Base-by-base conservation (phyloP, 2,888 invertebrate species). In the Pseudococcus longispinus region DNA sequence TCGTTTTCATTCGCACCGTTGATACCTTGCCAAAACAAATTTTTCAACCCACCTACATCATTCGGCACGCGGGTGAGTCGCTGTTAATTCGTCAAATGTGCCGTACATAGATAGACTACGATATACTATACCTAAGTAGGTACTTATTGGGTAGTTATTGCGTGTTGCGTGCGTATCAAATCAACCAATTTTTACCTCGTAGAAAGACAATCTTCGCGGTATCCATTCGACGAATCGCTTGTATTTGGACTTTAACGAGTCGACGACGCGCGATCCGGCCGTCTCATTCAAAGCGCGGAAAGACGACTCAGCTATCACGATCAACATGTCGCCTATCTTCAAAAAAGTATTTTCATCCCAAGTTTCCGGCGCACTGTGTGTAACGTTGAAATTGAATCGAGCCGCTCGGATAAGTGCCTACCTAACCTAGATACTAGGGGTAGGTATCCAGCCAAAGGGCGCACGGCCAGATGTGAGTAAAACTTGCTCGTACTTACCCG, bases 401-500 rank as follows among this genome's bases (percentile, higher is more conserved):
- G n/a, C n/a, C n/a, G n/a, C n/a, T n/a, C n/a, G n/a, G n/a, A n/a
- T n/a, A n/a, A 51, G 18, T 44, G 9, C 44, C 44, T 44, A 44
- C 11, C 32, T 44, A 44, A 1, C 6, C 13, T 6, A 9, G 11
- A 44, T 13, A 13, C 13, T 46, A 46, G 2, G 13, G 6, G 29
- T 20, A 32, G 5, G 32, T 18, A 15, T 9, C n/a, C 37, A n/a
- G 8, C 2, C 20, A 20, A 15, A 37, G 4, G 1, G 13, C 15
- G 2, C n/a, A 65, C 65, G 23, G n/a, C n/a, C n/a, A n/a, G n/a
- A n/a, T n/a, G n/a, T n/a, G n/a, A n/a, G n/a, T n/a, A n/a, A n/a
- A n/a, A n/a, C n/a, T n/a, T n/a, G n/a, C n/a, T n/a, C n/a, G n/a
- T 20, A 29, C 23, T 74, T 42, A 80, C 77, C 77, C 77, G 77